These are phyloP conservation scores for Melanocharis versteri DNA, from an alignment of 2,113 vertebrate species.

Conservation along the genomic window DNA sequence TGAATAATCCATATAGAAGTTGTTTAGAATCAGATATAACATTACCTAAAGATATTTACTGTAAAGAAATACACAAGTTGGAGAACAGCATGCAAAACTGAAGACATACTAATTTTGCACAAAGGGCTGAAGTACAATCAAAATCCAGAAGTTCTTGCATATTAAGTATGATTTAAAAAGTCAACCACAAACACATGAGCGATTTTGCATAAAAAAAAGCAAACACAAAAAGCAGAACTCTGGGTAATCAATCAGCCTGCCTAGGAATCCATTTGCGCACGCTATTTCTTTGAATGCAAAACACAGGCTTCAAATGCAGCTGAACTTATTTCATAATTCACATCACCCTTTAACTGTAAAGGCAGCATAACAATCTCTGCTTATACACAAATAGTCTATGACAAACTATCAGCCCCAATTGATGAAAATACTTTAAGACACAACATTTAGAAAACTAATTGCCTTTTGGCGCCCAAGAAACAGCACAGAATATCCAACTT, in stretches of 20 bases:
- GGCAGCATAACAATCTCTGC: background rate
- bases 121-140: background rate
- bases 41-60: background rate
- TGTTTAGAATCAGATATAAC: background rate
- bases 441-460: background rate
- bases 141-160: background rate
- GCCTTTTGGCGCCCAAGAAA: background rate
- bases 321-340: background rate
- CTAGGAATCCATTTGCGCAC: background rate
- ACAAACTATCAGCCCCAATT: background rate
- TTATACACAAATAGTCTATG: background rate
- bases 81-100: background rate
- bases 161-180: background rate
- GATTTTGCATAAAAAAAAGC: background rate
- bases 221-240: background rate
- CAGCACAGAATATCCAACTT: background rate
- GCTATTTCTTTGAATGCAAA: background rate
- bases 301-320: background rate
- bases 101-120: background rate
- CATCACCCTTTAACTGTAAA: background rate
- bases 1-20: background rate
- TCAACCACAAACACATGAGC: background rate
- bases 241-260: background rate
- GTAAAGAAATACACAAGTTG: background rate
- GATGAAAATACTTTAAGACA: background rate